phyloP scores from a whole-genome alignment of 2,113 vertebrate species.

The Riparia riparia region DNA sequence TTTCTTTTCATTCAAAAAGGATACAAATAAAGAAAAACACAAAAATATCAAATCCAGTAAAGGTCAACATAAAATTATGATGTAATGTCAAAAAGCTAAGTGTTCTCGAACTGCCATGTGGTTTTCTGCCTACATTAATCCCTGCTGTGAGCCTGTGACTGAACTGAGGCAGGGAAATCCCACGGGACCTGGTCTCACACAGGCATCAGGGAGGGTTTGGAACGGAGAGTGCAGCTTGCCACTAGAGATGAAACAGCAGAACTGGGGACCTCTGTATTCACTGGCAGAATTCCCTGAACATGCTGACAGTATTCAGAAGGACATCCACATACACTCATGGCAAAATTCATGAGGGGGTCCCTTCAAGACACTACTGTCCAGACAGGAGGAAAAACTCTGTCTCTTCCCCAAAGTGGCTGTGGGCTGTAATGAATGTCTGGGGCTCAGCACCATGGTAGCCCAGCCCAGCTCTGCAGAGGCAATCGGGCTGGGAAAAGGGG shows the following conservation, averaged over 20 bases:
- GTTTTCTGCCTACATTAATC: background rate
- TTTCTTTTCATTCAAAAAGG: background rate
- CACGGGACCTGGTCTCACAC: background rate
- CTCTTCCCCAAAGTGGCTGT: too few species aligned
- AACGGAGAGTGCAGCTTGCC: background rate
- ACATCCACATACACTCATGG: rapidly evolving
- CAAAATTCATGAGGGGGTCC: background rate
- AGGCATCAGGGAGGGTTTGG: background rate
- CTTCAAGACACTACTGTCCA: background rate
- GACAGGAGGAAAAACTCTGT: background rate
- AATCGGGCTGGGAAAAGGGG: background rate
- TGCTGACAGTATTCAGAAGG: background rate
- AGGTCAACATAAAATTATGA: background rate
- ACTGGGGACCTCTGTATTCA: background rate
- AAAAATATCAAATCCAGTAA: background rate
- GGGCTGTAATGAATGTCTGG: background rate
- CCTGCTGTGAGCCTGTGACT: background rate
- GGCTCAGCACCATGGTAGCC: rapidly evolving
- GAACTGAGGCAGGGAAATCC: background rate
- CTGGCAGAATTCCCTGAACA: background rate
- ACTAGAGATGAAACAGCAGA: background rate
- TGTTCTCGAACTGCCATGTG: background rate
- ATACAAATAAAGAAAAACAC: background rate
- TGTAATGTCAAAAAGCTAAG: background rate
- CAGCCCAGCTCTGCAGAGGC: background rate